phyloP scores from a whole-genome alignment of 2,797 vertebrate species.

The Premnoplex brunnescens region DNA sequence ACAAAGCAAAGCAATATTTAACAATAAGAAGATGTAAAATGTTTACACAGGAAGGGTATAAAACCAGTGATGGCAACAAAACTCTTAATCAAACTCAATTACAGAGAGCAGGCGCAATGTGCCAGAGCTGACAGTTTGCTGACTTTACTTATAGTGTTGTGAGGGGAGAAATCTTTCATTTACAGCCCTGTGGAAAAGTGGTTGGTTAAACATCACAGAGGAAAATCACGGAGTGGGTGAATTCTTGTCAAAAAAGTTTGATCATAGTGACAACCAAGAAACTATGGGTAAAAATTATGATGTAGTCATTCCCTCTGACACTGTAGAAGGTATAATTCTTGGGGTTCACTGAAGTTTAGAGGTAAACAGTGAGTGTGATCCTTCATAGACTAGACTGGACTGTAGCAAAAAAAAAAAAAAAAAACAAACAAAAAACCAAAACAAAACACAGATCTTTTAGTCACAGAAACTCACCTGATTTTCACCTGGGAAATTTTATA shows the following conservation, averaged over 20 bases:
- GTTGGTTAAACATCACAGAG: background rate
- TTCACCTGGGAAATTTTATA: background rate
- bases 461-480: background rate
- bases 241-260: background rate
- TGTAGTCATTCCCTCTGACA: background rate
- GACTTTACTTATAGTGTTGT: background rate
- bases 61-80: background rate
- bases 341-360: background rate
- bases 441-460: background rate
- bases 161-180: background rate
- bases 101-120: background rate
- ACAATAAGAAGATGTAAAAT: slow-evolving; percentile 27
- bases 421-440: too few species aligned
- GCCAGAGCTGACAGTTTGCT: background rate
- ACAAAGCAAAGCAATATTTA: slow-evolving; percentile 47
- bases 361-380: background rate
- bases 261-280: background rate
- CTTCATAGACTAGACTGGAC: background rate
- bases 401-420: background rate
- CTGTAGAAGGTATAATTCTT: accelerated
- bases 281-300: background rate
- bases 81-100: slow-evolving; percentile 34
- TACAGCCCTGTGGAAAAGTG: background rate
- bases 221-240: background rate
- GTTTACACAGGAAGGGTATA: slow-evolving; percentile 18